Evolutionary conservation across 2,797 vertebrate genomes (phyloP).

Genomic region (Arvicola amphibius): DNA sequence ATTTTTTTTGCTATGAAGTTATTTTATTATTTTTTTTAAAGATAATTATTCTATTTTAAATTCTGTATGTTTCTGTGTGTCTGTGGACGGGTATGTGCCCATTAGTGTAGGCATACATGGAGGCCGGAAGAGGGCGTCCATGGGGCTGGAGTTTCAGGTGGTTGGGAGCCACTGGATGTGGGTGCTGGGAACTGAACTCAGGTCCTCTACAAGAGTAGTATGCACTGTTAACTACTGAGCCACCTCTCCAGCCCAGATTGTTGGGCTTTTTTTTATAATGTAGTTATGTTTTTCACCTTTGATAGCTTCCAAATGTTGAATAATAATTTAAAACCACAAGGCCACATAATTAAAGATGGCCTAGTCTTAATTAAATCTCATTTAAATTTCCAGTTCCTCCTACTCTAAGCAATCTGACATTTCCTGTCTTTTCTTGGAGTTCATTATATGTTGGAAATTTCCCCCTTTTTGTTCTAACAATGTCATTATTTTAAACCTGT

Average conservation of each 20-base stretch:
- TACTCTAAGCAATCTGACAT: neutral
- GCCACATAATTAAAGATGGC: neutral
- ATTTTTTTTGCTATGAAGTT: neutral
- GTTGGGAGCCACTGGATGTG: neutral
- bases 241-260: too few relatives aligned
- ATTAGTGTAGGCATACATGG: neutral
- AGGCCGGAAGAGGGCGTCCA: neutral
- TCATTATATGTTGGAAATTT: neutral
- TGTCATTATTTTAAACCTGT: neutral
- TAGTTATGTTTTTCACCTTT: slow-evolving; percentile 15
- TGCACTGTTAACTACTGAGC: neutral
- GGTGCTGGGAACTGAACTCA: neutral
- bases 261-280: neutral
- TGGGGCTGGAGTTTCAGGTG: neutral
- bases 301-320: slow-evolving; percentile 37
- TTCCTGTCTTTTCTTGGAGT: neutral
- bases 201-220: neutral
- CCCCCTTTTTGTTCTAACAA: neutral
- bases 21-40: neutral
- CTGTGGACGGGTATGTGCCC: neutral
- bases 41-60: neutral
- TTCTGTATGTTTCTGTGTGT: neutral
- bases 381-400: slow-evolving; percentile 9
- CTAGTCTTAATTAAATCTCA: neutral
- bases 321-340: neutral